Conservation (phyloP, 2,113 vertebrate species). For the Rattus norvegicus region DNA sequence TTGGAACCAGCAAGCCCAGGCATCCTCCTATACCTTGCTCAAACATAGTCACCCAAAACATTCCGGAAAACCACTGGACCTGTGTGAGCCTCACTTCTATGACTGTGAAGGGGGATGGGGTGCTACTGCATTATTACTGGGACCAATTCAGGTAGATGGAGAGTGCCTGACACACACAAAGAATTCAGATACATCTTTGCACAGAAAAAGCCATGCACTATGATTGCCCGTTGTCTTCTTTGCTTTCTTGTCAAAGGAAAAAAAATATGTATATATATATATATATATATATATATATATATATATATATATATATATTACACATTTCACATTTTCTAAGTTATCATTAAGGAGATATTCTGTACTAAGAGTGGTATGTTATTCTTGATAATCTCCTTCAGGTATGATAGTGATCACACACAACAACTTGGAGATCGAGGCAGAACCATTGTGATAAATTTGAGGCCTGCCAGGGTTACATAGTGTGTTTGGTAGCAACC, state of each 20-base stretch:
- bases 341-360: neutral
- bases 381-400: neutral
- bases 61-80: neutral
- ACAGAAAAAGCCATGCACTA: neutral
- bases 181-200: neutral
- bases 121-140: neutral
- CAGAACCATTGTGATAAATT: neutral
- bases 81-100: neutral
- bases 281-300: too few species aligned
- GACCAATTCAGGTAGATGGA: neutral
- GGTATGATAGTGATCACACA: neutral
- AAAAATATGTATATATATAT: neutral
- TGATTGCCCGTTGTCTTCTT: neutral
- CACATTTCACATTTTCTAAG: neutral
- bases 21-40: neutral
- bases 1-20: neutral
- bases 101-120: neutral
- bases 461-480: neutral
- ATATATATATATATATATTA: too few species aligned
- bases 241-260: neutral
- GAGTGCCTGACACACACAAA: neutral
- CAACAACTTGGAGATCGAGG: neutral
- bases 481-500: neutral
- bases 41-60: neutral
- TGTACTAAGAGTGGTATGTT: neutral